A percentile compares a stretch with the other conserved stretches of the same genome.
Evolutionary conservation across 2,797 vertebrate species (phyloP).

Genomic region (Luscinia megarhynchos): DNA sequence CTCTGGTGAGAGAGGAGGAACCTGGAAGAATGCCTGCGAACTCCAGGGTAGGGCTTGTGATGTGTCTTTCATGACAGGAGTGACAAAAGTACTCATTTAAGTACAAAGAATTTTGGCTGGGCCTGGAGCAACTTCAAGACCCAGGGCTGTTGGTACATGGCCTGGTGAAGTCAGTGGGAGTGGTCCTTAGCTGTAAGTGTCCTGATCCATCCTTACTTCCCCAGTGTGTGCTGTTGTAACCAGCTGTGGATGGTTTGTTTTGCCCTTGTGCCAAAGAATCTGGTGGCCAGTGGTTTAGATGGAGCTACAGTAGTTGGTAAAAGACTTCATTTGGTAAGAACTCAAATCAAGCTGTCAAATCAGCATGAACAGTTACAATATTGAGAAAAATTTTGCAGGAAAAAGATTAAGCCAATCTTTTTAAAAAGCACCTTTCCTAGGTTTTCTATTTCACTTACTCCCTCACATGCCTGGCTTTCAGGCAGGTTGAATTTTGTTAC

Average conservation of each 20-base stretch:
- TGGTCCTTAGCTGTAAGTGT: background rate
- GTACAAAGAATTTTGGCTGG: background rate
- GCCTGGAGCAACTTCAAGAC: background rate
- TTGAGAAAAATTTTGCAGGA: slow-evolving; percentile 24
- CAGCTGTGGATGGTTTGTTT: slow-evolving; percentile 45
- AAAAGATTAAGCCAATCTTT: slow-evolving; percentile 2
- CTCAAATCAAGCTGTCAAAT: slow-evolving; percentile 50
- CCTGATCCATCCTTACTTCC: slow-evolving; percentile 27
- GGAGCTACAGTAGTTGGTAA: slow-evolving; percentile 69
- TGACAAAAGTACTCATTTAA: background rate
- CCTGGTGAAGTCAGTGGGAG: background rate
- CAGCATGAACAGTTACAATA: slow-evolving; percentile 11
- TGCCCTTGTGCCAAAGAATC: slow-evolving; percentile 65
- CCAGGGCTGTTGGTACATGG: background rate
- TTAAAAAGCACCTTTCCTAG: slow-evolving; percentile 15
- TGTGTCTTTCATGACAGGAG: background rate
- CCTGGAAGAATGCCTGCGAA: background rate
- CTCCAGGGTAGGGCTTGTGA: background rate
- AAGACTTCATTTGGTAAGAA: slow-evolving; percentile 68
- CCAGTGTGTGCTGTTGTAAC: slow-evolving; percentile 47
- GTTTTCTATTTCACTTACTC: slow-evolving; percentile 30
- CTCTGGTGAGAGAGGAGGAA: background rate
- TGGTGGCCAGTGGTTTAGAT: slow-evolving; percentile 63
- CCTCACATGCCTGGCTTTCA: slow-evolving; percentile 54
- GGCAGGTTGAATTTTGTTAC: slow-evolving; percentile 68